Base-by-base conservation (phyloP, 2,797 vertebrate species). In the Hozukius guyotensis region DNA sequence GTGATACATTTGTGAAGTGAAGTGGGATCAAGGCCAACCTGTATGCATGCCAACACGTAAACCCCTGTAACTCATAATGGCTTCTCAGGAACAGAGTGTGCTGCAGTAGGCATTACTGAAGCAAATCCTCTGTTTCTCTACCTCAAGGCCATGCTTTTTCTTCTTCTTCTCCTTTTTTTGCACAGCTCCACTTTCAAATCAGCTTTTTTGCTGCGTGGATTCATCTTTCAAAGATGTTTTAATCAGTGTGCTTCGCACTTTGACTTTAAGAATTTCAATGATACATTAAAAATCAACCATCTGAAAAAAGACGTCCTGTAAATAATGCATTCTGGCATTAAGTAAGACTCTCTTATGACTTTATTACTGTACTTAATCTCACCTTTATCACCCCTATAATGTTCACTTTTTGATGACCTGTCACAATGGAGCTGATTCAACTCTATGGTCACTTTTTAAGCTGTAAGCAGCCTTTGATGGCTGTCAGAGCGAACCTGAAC, bases 51-150 rank as follows among this genome's bases (percentile, higher is more conserved):
- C 78, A 81, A 81, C 63, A 61, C 57, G 12, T 77, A 85, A 83
- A 86, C 73, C 71, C 67, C 73, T 87, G 81, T 81, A 88, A 70
- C 20, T 79, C 76, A 63, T 81, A 81, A 88, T 73, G 82, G 67
- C 77, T 81, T 80, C 84, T 69, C 72, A 16, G 84, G 77, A 85
- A 81, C 81, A 73, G 65, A 62, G 69, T 74, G 67, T 74, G 68
- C 66, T 72, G 75, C 72, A 75, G 61, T 61, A 31, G 67, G 69
- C 63, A 66, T 61, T 13, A 64, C 65, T 82, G 49, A 85, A 81
- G 61, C 78, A 80, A 55, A 71, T 82, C 69, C 74, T 53, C 75
- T 32, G 52, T 69, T 88, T 79, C 61, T 87, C 49, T 42, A 72
- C 74, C 84, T 88, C 75, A 87, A 80, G 78, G 82, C 79, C 82